Evolutionary conservation across 2,888 invertebrate species (phyloP).

Genomic region (Acanthococcus lagerstroemiae): DNA sequence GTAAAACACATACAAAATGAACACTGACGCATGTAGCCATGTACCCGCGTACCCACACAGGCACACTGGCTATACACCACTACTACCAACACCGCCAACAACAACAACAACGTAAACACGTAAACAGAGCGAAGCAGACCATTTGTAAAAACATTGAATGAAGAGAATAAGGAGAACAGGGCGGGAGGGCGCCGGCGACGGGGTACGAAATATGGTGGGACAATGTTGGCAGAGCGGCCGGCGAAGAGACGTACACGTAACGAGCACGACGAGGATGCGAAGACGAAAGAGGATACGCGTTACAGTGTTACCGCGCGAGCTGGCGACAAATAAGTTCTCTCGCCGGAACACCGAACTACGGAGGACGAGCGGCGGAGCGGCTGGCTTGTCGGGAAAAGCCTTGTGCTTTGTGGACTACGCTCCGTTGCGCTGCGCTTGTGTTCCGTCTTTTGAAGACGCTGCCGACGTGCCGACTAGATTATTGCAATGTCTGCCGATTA

Average conservation of each 20-base stretch:
- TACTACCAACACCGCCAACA: background rate
- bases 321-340: background rate
- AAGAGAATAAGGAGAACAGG: conserved; percentile 1
- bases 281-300: conserved; percentile 7
- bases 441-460: too few species aligned
- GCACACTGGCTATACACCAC: conserved; percentile 1
- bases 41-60: conserved; percentile 15
- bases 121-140: conserved; percentile 18
- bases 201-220: background rate
- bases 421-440: too few species aligned
- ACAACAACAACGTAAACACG: conserved; percentile 30
- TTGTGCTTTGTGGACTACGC: too few species aligned
- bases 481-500: too few species aligned
- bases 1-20: conserved; percentile 1
- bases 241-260: background rate
- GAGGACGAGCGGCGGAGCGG: too few species aligned
- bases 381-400: too few species aligned
- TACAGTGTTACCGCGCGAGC: background rate
- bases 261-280: conserved; percentile 4
- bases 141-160: conserved; percentile 26
- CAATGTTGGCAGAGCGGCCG: background rate
- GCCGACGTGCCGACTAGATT: too few species aligned
- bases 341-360: too few species aligned
- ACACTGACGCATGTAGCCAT: conserved; percentile 15
- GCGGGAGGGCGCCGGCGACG: background rate